Conservation (phyloP, 2,797 vertebrate genomes). For the Lacerta viridis region DNA sequence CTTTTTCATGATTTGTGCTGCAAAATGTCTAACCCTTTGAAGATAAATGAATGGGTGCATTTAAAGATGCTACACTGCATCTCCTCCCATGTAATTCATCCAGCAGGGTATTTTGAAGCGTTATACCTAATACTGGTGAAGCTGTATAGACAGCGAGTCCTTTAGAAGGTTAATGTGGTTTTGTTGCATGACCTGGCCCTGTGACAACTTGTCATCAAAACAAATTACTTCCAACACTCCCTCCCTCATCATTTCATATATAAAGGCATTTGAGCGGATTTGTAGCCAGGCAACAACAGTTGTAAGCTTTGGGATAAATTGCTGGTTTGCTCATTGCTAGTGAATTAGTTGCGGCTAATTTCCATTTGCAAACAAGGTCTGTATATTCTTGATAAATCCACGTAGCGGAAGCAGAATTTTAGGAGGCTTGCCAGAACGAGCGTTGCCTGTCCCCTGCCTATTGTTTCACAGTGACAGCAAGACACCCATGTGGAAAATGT, state of each 20-base stretch:
- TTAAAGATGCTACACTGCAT: slow-evolving; percentile 14
- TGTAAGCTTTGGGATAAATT: slow-evolving; percentile 23
- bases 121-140: background rate
- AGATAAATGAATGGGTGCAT: slow-evolving; percentile 9
- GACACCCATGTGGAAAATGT: background rate
- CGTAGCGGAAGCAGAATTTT: background rate
- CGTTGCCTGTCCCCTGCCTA: background rate
- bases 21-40: slow-evolving; percentile 4
- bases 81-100: slow-evolving; percentile 22
- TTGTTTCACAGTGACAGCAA: slow-evolving; percentile 2
- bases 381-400: slow-evolving; percentile 26
- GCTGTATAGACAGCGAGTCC: background rate
- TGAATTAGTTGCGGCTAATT: slow-evolving; percentile 40
- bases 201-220: slow-evolving; percentile 23
- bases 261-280: slow-evolving; percentile 22
- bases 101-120: background rate
- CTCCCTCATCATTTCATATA: slow-evolving; percentile 33
- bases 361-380: slow-evolving; percentile 33
- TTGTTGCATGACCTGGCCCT: slow-evolving; percentile 21
- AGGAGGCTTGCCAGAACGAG: slow-evolving; percentile 21
- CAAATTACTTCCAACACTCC: slow-evolving; percentile 29
- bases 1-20: background rate
- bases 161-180: slow-evolving; percentile 29
- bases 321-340: slow-evolving; percentile 22
- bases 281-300: slow-evolving; percentile 35